Evolutionary conservation across 2,888 invertebrate genomes (phyloP).

Genomic region (Callinectes sapidus): DNA sequence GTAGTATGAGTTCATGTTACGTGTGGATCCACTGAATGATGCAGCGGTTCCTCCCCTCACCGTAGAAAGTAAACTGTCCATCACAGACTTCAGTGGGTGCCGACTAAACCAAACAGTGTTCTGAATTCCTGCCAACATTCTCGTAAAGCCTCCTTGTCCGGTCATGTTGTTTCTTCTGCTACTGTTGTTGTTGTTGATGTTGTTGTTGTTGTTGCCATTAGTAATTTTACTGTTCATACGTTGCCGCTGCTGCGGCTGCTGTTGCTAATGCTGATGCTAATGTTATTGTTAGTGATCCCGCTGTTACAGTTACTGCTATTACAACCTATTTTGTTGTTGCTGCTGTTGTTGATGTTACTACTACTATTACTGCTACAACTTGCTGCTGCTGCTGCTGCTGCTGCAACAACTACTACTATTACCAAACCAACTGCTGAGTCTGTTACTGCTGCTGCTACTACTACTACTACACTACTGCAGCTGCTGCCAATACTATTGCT

Average conservation of each 20-base stretch:
- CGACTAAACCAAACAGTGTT: neutral
- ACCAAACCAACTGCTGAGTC: neutral
- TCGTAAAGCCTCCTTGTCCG: neutral
- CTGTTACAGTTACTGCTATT: neutral
- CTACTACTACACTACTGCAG: too few species aligned
- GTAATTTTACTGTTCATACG: neutral
- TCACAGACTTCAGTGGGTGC: too few species aligned
- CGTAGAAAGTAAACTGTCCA: too few species aligned
- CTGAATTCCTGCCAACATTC: neutral
- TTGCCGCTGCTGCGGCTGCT: neutral
- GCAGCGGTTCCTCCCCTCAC: too few species aligned
- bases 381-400: neutral
- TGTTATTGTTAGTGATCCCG: neutral
- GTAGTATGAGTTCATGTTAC: too few species aligned
- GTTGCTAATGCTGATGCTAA: neutral
- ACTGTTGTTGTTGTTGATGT: neutral
- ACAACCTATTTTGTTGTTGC: neutral
- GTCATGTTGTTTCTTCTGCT: neutral
- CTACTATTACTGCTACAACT: neutral
- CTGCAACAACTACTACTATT: conserved; percentile 4
- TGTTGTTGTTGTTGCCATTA: neutral
- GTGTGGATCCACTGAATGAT: too few species aligned
- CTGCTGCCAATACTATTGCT: neutral
- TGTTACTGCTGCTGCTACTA: neutral
- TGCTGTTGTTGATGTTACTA: neutral